phyloP scores from a whole-genome alignment of 2,113 vertebrate genomes.

The Cynocephalus volans region DNA sequence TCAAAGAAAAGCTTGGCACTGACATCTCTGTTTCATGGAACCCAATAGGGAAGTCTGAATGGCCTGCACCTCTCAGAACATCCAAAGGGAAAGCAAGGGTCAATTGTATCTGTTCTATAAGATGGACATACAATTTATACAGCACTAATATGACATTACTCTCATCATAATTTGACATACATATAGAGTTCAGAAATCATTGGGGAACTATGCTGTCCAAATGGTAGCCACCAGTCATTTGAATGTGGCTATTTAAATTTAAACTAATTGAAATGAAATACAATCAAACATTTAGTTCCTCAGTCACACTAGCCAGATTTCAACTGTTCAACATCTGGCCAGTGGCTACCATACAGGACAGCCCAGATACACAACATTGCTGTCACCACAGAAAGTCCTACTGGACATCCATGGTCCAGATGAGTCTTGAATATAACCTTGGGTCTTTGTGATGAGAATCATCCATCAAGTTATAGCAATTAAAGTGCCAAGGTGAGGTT shows the following conservation, averaged over 20 bases:
- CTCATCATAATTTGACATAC: not conserved
- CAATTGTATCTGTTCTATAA: not conserved
- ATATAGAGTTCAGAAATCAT: constrained; percentile 4
- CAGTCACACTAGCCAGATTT: not conserved
- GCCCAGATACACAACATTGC: not conserved
- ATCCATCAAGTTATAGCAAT: not conserved
- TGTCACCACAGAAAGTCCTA: not conserved
- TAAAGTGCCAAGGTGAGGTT: not conserved
- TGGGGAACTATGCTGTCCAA: not conserved
- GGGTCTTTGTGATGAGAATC: not conserved
- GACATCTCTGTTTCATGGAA: not conserved
- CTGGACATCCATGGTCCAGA: not conserved
- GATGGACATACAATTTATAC: not conserved
- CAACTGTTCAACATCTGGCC: not conserved
- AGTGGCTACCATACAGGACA: not conserved
- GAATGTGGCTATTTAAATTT: constrained; percentile 22
- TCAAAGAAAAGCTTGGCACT: not conserved
- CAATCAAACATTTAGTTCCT: constrained; percentile 1
- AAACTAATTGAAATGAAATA: constrained; percentile 11
- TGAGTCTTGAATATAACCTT: not conserved
- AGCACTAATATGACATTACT: not conserved
- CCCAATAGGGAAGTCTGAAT: not conserved
- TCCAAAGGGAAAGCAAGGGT: not conserved
- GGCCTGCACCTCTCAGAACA: not conserved
- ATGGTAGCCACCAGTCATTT: not conserved